Conservation (phyloP, 1,140 invertebrate species). For the Hylaeus volcanicus region DNA sequence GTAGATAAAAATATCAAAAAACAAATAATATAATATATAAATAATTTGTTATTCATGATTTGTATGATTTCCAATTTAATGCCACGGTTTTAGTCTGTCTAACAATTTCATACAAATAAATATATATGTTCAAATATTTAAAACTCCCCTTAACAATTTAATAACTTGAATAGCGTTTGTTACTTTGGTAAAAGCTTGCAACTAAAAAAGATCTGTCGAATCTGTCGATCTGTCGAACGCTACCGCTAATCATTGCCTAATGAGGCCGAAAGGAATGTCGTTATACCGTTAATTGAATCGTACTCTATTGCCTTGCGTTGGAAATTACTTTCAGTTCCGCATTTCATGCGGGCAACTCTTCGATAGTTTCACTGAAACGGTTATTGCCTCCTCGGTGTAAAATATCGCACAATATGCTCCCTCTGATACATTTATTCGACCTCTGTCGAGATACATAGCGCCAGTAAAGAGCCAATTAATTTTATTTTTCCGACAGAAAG, state of each 20-base stretch:
- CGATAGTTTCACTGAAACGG: conserved; percentile 3
- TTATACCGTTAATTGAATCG: conserved; percentile 41
- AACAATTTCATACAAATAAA: too few relatives aligned
- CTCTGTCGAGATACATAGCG: not conserved
- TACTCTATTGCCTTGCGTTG: not conserved
- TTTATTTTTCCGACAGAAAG: not conserved
- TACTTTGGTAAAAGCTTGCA: too few relatives aligned
- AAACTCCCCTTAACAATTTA: too few relatives aligned
- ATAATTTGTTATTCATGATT: too few relatives aligned
- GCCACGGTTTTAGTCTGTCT: too few relatives aligned
- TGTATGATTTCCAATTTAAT: too few relatives aligned
- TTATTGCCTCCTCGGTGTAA: conserved; percentile 23
- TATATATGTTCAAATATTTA: too few relatives aligned
- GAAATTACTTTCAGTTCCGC: conserved; percentile 37
- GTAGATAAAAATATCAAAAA: too few relatives aligned
- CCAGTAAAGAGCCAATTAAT: conserved; percentile 25
- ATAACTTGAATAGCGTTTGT: too few relatives aligned
- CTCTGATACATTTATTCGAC: conserved; percentile 15
- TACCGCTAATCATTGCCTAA: conserved; percentile 25
- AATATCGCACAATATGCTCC: not conserved
- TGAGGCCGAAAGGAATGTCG: conserved; percentile 28
- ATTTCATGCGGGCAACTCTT: not conserved
- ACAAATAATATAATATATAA: too few relatives aligned
- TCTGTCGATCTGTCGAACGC: not conserved
- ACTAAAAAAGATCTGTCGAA: not conserved